A percentile compares a stretch with the other conserved stretches of the same genome.
Conservation (phyloP, 2,113 vertebrate genomes). For the Hippocampus guttulatus region DNA sequence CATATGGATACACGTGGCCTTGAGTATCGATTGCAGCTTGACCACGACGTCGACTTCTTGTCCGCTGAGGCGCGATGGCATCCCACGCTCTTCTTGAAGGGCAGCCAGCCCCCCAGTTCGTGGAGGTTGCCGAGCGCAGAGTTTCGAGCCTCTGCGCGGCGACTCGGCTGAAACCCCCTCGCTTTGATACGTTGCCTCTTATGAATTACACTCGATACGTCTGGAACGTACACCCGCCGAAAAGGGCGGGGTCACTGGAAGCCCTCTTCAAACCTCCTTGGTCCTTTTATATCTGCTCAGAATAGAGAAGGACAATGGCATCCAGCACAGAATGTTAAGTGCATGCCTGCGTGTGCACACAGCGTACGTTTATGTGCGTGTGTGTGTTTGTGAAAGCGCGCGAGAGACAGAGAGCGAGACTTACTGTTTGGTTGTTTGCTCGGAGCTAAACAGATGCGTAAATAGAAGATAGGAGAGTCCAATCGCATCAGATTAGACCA, state of each 20-base stretch:
- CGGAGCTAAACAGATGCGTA: constrained; percentile 65
- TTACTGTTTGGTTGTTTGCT: constrained; percentile 60
- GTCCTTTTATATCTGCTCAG: neutral
- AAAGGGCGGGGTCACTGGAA: neutral
- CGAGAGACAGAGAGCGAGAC: constrained; percentile 13
- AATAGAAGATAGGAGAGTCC: constrained; percentile 57
- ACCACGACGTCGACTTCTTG: too few relatives aligned
- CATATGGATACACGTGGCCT: too few relatives aligned
- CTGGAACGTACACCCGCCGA: neutral
- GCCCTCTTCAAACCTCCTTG: neutral
- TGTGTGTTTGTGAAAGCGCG: neutral
- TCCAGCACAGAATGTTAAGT: neutral
- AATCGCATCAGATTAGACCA: constrained; percentile 61
- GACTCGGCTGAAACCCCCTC: too few relatives aligned
- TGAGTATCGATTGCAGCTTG: too few relatives aligned
- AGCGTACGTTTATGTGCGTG: constrained; percentile 12
- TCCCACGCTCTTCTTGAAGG: too few relatives aligned
- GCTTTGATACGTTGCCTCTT: neutral
- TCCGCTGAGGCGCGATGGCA: too few relatives aligned
- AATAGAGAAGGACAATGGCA: neutral
- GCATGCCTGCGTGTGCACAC: constrained; percentile 13
- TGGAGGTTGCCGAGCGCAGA: too few relatives aligned
- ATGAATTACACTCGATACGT: neutral
- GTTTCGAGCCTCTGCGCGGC: too few relatives aligned
- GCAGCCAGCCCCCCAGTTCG: too few relatives aligned